Evolutionary conservation across 2,113 vertebrate genomes (phyloP).

Genomic region (Pyrgilauda ruficollis): DNA sequence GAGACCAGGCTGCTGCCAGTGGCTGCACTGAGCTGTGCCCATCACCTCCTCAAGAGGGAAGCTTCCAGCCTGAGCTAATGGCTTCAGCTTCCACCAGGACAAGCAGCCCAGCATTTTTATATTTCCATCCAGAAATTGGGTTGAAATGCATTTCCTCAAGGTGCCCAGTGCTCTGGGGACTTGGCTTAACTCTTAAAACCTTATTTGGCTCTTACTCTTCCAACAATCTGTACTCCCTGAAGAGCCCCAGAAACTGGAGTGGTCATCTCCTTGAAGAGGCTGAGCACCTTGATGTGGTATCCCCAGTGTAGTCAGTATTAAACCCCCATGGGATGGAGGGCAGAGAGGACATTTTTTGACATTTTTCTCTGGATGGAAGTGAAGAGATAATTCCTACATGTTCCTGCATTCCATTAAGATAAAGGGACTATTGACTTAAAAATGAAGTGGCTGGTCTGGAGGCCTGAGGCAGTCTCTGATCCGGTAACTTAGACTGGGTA

Average conservation of each 20-base stretch:
- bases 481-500: background rate
- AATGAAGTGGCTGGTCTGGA: background rate
- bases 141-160: background rate
- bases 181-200: background rate
- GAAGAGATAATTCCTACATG: background rate
- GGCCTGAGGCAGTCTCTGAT: background rate
- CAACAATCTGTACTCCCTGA: background rate
- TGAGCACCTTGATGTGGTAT: fast-evolving
- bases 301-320: background rate
- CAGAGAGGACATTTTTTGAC: background rate
- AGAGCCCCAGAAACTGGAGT: background rate
- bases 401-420: background rate
- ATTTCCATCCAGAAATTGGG: background rate
- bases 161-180: background rate
- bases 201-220: background rate
- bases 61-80: background rate
- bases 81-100: background rate
- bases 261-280: background rate
- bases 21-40: background rate
- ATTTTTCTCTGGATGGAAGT: background rate
- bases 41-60: background rate
- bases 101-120: background rate
- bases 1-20: background rate
- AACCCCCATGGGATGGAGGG: background rate
- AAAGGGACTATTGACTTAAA: background rate